phyloP scores from a whole-genome alignment of 2,113 vertebrate genomes.

The Orientallactaga bullata region DNA sequence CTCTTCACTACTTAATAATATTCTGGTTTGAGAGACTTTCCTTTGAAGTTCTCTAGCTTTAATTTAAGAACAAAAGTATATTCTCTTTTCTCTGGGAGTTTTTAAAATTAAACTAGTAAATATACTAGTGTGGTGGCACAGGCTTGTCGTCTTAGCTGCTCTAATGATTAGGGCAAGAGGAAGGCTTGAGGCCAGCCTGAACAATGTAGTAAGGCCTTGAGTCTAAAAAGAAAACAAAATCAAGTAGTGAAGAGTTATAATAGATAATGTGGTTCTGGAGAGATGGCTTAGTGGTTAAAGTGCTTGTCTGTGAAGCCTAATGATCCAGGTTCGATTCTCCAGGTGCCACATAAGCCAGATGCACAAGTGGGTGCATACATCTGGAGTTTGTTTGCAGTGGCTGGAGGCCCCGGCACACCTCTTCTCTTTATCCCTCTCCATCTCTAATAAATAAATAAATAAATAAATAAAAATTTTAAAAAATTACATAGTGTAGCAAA shows the following conservation, averaged over 20 bases:
- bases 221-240: neutral
- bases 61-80: slow-evolving; percentile 13
- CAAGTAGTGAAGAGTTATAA: neutral
- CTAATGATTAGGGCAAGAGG: neutral
- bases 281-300: too few relatives aligned
- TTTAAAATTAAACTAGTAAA: slow-evolving; percentile 54
- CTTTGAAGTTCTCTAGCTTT: neutral
- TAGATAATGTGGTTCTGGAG: neutral
- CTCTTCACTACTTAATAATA: neutral
- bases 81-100: neutral
- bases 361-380: too few relatives aligned
- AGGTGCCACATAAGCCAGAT: too few relatives aligned
- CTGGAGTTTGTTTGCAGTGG: too few relatives aligned
- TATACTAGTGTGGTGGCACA: neutral
- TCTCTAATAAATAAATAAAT: too few relatives aligned
- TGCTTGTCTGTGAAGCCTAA: too few relatives aligned
- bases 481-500: neutral
- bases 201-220: neutral
- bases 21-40: slow-evolving; percentile 19
- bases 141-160: neutral
- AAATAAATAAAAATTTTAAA: too few relatives aligned
- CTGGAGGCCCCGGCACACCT: too few relatives aligned
- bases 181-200: neutral
- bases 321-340: too few relatives aligned
- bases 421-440: too few relatives aligned